Conservation (phyloP, 2,113 vertebrate species). For the Mastomys natalensis region DNA sequence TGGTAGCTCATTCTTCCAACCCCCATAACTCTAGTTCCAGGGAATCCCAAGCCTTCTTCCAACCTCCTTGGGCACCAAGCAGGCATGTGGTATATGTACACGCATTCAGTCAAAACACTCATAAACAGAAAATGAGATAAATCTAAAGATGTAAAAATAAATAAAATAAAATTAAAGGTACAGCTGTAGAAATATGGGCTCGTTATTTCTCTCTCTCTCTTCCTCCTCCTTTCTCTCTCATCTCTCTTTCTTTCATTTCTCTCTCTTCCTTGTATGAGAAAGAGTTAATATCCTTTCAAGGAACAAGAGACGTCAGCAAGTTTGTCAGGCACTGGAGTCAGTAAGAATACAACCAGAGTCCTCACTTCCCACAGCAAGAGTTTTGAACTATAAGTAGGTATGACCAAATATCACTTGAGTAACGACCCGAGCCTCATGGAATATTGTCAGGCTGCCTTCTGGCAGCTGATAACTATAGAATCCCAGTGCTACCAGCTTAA, state of each 20-base stretch:
- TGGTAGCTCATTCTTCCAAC: not conserved
- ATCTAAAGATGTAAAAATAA: not conserved
- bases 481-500: not conserved
- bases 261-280: not conserved
- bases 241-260: too few species aligned
- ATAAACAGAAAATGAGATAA: not conserved
- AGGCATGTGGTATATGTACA: not conserved
- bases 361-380: not conserved
- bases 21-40: not conserved
- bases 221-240: not conserved
- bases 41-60: not conserved
- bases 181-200: not conserved
- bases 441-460: too few species aligned
- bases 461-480: not conserved
- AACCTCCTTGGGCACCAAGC: not conserved
- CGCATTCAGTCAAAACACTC: not conserved
- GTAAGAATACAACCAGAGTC: not conserved
- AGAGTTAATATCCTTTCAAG: not conserved
- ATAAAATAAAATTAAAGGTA: not conserved
- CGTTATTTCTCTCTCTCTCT: not conserved
- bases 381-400: fast-evolving
- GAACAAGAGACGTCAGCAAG: not conserved
- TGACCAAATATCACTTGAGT: not conserved
- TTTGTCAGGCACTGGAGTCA: not conserved
- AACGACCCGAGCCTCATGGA: not conserved